phyloP scores from a whole-genome alignment of 35 echinoderm and acorn worm species.

The Ophiothrix spiculata region DNA sequence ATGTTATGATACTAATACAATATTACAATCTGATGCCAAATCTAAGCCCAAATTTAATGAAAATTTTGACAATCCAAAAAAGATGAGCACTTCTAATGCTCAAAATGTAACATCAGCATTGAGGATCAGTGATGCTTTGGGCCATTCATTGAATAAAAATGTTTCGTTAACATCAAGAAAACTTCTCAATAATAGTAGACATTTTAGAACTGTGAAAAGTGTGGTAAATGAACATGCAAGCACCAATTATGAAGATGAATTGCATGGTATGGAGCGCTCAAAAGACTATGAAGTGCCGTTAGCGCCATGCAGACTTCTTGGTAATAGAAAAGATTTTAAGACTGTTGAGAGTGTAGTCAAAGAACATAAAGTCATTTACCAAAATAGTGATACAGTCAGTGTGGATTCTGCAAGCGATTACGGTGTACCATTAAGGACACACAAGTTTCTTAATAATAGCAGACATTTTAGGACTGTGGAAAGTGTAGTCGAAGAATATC shows the following conservation, averaged over 20 bases:
- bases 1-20: too few relatives aligned
- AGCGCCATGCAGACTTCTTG: not conserved
- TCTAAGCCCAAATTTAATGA: too few relatives aligned
- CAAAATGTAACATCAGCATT: too few relatives aligned
- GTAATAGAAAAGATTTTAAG: not conserved
- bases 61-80: too few relatives aligned
- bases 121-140: not conserved
- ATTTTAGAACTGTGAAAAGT: not conserved
- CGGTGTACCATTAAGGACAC: too few relatives aligned
- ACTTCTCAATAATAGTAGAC: not conserved
- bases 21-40: too few relatives aligned
- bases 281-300: not conserved
- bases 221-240: not conserved
- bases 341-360: not conserved
- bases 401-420: too few relatives aligned
- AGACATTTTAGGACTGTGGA: too few relatives aligned
- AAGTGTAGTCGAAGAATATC: not conserved
- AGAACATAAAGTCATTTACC: too few relatives aligned
- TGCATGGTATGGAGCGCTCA: not conserved
- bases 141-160: not conserved
- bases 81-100: too few relatives aligned
- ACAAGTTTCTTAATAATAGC: too few relatives aligned
- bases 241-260: not conserved
- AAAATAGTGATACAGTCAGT: too few relatives aligned
- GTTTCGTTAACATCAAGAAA: not conserved